phyloP scores from a whole-genome alignment of 2,113 vertebrate species.

The Dermatemys mawii region DNA sequence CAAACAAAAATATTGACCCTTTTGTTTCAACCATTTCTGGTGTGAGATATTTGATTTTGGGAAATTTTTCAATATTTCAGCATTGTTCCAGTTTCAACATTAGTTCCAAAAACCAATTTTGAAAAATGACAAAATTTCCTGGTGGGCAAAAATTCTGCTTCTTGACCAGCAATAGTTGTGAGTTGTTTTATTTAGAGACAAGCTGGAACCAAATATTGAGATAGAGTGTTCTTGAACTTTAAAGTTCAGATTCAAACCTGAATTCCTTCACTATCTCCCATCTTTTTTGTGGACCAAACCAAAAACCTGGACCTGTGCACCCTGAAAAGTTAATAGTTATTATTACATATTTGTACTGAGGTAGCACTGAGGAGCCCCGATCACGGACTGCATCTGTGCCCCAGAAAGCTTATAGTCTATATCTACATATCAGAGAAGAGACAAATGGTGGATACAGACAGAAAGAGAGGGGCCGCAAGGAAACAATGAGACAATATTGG shows the following conservation, averaged over 20 bases:
- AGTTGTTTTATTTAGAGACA: neutral
- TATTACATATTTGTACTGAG: neutral
- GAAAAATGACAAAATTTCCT: neutral
- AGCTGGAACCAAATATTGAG: neutral
- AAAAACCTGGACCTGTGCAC: neutral
- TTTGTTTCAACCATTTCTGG: neutral
- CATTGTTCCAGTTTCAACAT: neutral
- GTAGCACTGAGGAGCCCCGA: neutral
- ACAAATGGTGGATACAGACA: neutral
- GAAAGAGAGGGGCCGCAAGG: neutral
- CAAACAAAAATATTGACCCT: neutral
- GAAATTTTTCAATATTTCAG: neutral
- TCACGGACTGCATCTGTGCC: fast-evolving
- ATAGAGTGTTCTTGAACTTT: neutral
- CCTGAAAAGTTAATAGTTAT: neutral
- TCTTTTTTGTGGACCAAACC: neutral
- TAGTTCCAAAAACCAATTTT: neutral
- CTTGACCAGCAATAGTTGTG: neutral
- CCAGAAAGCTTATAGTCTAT: neutral
- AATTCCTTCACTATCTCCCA: neutral
- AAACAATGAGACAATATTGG: neutral
- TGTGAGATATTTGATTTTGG: neutral
- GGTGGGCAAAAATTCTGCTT: constrained; percentile 10
- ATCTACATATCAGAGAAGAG: neutral
- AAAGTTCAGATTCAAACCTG: neutral